Base-by-base conservation (phyloP, 2,113 vertebrate species). In the Tapirus terrestris region DNA sequence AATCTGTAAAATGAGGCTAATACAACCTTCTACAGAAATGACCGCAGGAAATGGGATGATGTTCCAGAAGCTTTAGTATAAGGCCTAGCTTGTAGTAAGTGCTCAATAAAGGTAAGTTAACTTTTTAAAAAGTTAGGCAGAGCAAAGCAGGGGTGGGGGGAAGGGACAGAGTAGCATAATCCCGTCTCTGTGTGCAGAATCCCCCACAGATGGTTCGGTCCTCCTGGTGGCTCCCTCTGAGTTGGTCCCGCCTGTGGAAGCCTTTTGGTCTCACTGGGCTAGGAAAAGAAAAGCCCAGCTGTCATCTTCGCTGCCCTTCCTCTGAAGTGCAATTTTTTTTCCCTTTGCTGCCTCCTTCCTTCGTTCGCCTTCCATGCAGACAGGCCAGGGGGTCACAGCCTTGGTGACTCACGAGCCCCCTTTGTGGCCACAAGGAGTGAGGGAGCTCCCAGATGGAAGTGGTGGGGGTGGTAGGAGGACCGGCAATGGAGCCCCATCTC, bases 181-280 rank as follows among this genome's bases (percentile, higher is more conserved):
- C 18, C 0, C 0, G 7, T 36, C 25, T 76, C 39, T 56, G 56
- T 17, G 23, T 39, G 27, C 0, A 0, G 8, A 31, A n/a, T 18
- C 3, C 36, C 43, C 1, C 5, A 0, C 0, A 5, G 31, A 33
- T 16, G 21, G 67, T 29, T 73, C 73, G 14, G 33, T 33, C 31
- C 20, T 73, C 43, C 8, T 60, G 2, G 16, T 31, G 7, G 17
- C 21, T n/a, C 2, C 0, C 27, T 23, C 23, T 43, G 36, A 63
- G 23, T 21, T 45, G 36, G 43, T 45, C 21, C 39, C 2, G 0
- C 36, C 45, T n/a, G 1, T 13, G 1, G 89, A 45, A 76, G 2
- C 31, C 63, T 76, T 18, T 16, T 31, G 39, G 58, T 33, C 31
- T 72, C 72, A 33, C 10, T 11, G 33, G 33, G 11, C 5, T 8